Conservation (phyloP, 2,888 invertebrate genomes). For the Thalpophila matura region DNA sequence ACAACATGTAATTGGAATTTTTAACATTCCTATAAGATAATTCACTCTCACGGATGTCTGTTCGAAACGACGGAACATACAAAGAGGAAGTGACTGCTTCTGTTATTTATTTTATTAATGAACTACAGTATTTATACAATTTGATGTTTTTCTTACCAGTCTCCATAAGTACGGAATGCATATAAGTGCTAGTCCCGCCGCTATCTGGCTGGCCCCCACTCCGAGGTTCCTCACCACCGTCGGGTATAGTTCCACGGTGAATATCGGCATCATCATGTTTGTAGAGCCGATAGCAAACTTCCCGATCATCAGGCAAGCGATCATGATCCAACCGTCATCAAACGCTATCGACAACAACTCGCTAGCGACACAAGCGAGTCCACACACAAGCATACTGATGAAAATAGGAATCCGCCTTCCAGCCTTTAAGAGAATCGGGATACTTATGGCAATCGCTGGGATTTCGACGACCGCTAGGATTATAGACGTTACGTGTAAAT, state of each 20-base stretch:
- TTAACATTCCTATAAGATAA: constrained; percentile 25
- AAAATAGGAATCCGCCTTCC: constrained; percentile 94
- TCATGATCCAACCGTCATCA: constrained; percentile 92
- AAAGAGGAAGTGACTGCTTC: constrained; percentile 25
- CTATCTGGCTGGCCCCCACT: constrained; percentile 94
- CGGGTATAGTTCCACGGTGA: constrained; percentile 94
- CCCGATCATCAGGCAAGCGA: constrained; percentile 94
- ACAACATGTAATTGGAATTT: constrained; percentile 20
- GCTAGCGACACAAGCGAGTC: constrained; percentile 93
- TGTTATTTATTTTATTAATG: constrained; percentile 17
- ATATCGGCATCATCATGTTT: constrained; percentile 95
- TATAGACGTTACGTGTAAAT: constrained; percentile 94
- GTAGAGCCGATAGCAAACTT: constrained; percentile 95
- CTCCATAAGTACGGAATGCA: constrained; percentile 95
- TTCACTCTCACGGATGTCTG: constrained; percentile 30
- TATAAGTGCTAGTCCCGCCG: constrained; percentile 94
- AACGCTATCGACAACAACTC: constrained; percentile 89
- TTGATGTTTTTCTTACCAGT: constrained; percentile 89
- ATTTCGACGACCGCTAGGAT: constrained; percentile 94
- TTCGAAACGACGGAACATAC: constrained; percentile 34
- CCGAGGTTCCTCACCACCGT: constrained; percentile 93
- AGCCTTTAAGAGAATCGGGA: constrained; percentile 93
- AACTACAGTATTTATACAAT: neutral
- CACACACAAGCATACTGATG: constrained; percentile 92
- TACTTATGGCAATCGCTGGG: constrained; percentile 94